Evolutionary conservation across 2,888 invertebrate species (phyloP), one percentile per base, ranked within the genome.

Genomic region (Caenorhabditis auriculariae): DNA sequence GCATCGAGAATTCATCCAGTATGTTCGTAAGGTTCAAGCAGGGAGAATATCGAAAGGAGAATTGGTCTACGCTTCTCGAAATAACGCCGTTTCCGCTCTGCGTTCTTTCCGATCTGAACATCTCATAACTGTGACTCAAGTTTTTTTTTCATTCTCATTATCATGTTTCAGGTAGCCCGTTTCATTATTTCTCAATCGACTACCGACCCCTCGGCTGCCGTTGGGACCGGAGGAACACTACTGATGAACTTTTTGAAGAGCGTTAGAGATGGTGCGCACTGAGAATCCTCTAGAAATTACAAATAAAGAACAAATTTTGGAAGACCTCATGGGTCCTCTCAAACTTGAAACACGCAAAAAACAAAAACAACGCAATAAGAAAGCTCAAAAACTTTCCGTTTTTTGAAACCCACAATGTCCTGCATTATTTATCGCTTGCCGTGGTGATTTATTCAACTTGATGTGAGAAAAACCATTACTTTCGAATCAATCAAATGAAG

Each of bases 151-250:
- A 44, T 12, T 44, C 7, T 47, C 3, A 12, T 17, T 9, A 41
- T 15, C 17, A 17, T 38, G 19, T 6, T 48, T 26, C 41, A 61
- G 61, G 61, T 57, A 6, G 44, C 61, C 12, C 50, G 46, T 6
- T 61, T 53, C 46, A 61, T 61, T 37, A 37, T 51, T 4, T 50
- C 39, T n/a, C 61, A 61, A 41, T 26, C 42, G n/a, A 9, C 35
- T 15, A 9, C 35, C 12, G 35, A 35, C 35, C 28, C 24, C 1
- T 26, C 39, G 7, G 48, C 37, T 21, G 57, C 44, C 27, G 47
- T 54, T 19, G 61, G 61, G 21, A 61, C 61, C 4, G 61, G 61
- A 0, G 61, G 61, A 26, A 57, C 61, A 7, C 49, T 57, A 1
- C 50, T 57, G 42, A 61, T 61, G 45, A 44, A 52, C 17, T 61